These are phyloP conservation scores for Bubo bubo DNA, from an alignment of 2,113 vertebrate species.

Conservation along the genomic window DNA sequence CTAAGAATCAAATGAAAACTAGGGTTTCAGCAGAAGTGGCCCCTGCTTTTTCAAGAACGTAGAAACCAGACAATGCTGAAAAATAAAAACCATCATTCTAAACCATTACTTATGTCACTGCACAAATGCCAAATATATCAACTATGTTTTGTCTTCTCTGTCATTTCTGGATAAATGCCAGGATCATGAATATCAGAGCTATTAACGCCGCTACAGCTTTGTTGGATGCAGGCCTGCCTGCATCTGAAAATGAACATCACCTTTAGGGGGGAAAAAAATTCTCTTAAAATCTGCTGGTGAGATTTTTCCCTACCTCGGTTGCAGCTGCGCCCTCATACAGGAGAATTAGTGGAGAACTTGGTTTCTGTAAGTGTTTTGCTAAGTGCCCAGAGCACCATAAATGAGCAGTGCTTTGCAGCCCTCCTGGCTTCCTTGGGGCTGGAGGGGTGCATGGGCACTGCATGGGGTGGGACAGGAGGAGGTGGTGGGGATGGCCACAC, in stretches of 20 bases:
- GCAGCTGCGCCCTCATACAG: background rate
- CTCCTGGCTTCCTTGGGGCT: background rate
- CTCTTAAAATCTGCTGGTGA: background rate
- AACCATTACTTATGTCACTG: background rate
- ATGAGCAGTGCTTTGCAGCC: background rate
- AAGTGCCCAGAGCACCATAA: background rate
- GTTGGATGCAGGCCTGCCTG: background rate
- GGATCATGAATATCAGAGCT: background rate
- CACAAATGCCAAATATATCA: constrained; percentile 18
- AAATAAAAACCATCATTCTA: background rate
- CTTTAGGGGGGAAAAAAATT: background rate
- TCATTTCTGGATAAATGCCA: constrained; percentile 17
- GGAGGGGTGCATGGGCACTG: accelerated
- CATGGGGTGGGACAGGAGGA: accelerated
- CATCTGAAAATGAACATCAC: background rate
- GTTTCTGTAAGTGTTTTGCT: background rate
- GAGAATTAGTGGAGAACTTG: background rate
- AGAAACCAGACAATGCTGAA: background rate
- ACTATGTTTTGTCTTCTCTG: constrained; percentile 22
- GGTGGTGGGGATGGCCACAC: background rate
- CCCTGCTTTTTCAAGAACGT: background rate
- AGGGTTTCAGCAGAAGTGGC: background rate
- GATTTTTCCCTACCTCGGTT: background rate
- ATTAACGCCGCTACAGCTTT: background rate
- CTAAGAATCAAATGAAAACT: background rate